phyloP scores from a whole-genome alignment of 2,888 invertebrate genomes.

The Spodoptera picta region DNA sequence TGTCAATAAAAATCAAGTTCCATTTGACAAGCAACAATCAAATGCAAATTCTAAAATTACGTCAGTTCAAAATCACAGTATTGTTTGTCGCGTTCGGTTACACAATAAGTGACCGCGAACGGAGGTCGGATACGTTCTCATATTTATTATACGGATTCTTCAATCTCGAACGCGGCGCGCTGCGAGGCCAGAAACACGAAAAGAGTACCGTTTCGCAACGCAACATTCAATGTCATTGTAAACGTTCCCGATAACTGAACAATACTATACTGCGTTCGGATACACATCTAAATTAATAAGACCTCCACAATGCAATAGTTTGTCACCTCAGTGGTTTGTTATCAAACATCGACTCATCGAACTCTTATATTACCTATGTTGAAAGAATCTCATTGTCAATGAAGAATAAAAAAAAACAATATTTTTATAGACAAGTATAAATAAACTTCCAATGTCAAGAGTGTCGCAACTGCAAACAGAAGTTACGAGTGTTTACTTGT shows the following conservation, averaged over 20 bases:
- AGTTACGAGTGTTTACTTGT: conserved; percentile 50
- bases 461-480: conserved; percentile 61
- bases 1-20: conserved; percentile 59
- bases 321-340: conserved; percentile 3
- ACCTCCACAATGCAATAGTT: conserved; percentile 9
- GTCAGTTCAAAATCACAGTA: conserved; percentile 71
- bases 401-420: too few relatives aligned
- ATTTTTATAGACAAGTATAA: conserved; percentile 12
- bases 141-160: conserved; percentile 88
- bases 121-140: conserved; percentile 86
- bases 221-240: conserved; percentile 85
- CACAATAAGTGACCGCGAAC: conserved; percentile 86
- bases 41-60: conserved; percentile 68
- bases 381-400: too few relatives aligned
- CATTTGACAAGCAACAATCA: conserved; percentile 66
- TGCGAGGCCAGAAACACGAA: conserved; percentile 80
- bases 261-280: conserved; percentile 21
- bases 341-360: conserved; percentile 34
- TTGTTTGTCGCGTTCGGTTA: conserved; percentile 83
- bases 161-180: conserved; percentile 80
- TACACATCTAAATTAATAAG: conserved; percentile 16
- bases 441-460: conserved; percentile 63
- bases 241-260: conserved; percentile 69
- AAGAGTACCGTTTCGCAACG: conserved; percentile 87
- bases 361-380: conserved; percentile 27